Conservation (phyloP, 2,797 vertebrate species). For the Distichodus sexfasciatus region DNA sequence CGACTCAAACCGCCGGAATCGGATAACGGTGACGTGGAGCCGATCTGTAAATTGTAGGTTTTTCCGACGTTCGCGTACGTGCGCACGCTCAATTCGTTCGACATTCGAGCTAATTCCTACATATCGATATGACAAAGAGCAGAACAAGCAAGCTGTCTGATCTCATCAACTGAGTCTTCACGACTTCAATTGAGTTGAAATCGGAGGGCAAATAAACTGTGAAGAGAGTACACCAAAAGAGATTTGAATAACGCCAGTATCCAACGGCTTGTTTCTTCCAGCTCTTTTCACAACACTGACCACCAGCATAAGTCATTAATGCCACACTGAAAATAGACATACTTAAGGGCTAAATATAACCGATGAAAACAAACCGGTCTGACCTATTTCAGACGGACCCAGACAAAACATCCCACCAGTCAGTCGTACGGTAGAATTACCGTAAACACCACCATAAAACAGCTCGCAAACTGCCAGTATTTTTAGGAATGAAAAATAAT, state of each 20-base stretch:
- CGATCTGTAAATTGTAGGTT: no score
- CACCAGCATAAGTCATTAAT: slow-evolving; percentile 51
- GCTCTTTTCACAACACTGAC: neutral
- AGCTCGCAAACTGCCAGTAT: neutral
- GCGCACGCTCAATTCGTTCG: no score
- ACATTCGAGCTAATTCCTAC: no score
- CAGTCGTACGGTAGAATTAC: neutral
- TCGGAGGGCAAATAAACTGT: neutral
- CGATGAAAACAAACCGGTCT: slow-evolving; percentile 45
- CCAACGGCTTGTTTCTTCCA: neutral
- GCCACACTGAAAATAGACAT: slow-evolving; percentile 58
- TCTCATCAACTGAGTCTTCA: no score
- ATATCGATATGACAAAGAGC: no score
- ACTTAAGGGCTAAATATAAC: slow-evolving; percentile 35
- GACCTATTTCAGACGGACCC: slow-evolving; percentile 17
- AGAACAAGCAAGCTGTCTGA: no score
- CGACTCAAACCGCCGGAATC: no score
- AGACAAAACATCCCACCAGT: neutral
- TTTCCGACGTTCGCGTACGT: no score
- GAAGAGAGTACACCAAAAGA: no score
- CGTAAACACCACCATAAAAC: neutral
- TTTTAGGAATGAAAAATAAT: neutral
- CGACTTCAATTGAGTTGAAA: no score
- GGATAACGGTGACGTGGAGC: no score
- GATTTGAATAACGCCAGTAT: no score